These are phyloP conservation scores for Drosophila orena DNA, from an alignment of 1,140 invertebrate genomes.

Conservation along the genomic window DNA sequence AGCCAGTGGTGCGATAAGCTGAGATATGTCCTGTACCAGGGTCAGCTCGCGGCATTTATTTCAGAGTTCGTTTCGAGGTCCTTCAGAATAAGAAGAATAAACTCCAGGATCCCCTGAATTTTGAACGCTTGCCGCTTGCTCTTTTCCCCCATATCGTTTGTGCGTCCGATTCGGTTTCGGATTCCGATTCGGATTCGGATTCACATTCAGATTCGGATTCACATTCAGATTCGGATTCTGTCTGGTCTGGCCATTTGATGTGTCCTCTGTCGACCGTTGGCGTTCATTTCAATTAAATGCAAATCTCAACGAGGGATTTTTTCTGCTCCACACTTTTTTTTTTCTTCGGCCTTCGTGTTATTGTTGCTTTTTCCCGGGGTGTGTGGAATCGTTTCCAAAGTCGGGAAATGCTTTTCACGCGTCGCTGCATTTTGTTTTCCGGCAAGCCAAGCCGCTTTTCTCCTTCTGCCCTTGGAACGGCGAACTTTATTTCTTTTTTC, in stretches of 20 bases:
- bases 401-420: constrained; percentile 79
- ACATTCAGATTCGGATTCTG: constrained; percentile 24
- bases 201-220: constrained; percentile 29
- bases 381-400: constrained; percentile 56
- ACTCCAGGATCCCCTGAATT: constrained; percentile 53
- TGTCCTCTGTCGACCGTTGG: constrained; percentile 29
- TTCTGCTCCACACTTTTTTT: constrained; percentile 1
- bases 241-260: constrained; percentile 48
- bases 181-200: constrained; percentile 29
- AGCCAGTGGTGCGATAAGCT: constrained; percentile 45
- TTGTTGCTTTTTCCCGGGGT: constrained; percentile 35
- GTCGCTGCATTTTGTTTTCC: constrained; percentile 79
- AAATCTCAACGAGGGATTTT: constrained; percentile 66
- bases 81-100: constrained; percentile 17
- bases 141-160: constrained; percentile 37
- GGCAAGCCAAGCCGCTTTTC: constrained; percentile 46
- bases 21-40: constrained; percentile 34
- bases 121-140: constrained; percentile 43
- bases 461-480: constrained; percentile 2
- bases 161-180: constrained; percentile 45
- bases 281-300: constrained; percentile 83
- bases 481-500: constrained; percentile 8
- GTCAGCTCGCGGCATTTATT: constrained; percentile 64
- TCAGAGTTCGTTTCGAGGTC: constrained; percentile 60
- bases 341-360: constrained; percentile 8